Base-by-base conservation (phyloP, 2,888 invertebrate species). In the Zygothrica quintamaculata region DNA sequence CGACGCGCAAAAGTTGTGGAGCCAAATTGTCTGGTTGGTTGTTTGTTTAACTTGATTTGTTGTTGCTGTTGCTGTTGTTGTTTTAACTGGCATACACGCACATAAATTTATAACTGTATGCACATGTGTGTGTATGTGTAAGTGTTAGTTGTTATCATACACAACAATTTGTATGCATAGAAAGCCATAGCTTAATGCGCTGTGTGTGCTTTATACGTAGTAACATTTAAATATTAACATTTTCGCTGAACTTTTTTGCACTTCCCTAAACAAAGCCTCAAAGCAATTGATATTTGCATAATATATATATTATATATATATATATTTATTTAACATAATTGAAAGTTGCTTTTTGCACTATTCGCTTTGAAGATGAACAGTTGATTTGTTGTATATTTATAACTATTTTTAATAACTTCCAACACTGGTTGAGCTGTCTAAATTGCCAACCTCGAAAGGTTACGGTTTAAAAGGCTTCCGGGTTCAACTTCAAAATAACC, bases 11-110 rank as follows among this genome's bases (percentile, higher is more conserved):
- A 82, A 77, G 48, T 66, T 80, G 75, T 80, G 82, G 82, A 84
- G 82, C 82, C 82, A 72, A 84, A 84, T 72, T 84, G 82, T 84
- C 82, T 84, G 82, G 87, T 84, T 79, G 65, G 80, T 66, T 84
- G 74, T 86, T 86, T 86, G 65, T 58, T 84, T 61, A 73, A 84
- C 57, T 70, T 73, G 84, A 79, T 76, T 85, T 69, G 76, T 68
- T 77, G 81, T 61, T 77, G 66, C 56, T 80, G 65, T 51, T 46
- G 26, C 29, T 64, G 55, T 52, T 72, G 50, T 33, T 55, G 48
- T 7, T 36, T 47, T 39, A 33, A 59, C 55, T 68, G 53, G 33
- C 61, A 61, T 61, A 66, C 44, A 71, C 75, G 59, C 71, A 75
- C 70, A 74, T 22, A 48, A 13, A 37, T 8, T 1, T 36, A 6